Conservation (phyloP, 2,113 vertebrate species). For the Thamnophis sirtalis region DNA sequence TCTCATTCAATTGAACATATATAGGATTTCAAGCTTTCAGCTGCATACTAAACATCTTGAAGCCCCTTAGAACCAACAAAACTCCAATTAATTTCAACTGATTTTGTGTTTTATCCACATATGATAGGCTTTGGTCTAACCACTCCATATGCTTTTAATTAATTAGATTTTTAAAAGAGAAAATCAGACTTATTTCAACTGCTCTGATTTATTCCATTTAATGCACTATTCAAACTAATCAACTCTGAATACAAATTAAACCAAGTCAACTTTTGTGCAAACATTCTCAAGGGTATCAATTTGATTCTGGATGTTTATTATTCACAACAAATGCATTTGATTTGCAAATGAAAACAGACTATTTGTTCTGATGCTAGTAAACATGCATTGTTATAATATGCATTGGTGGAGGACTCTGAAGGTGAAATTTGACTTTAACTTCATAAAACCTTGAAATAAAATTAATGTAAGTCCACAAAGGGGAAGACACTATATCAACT, state of each 20-base stretch:
- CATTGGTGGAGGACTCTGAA: background rate
- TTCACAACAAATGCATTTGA: background rate
- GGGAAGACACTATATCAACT: background rate
- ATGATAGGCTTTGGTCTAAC: background rate
- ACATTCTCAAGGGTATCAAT: background rate
- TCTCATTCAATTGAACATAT: background rate
- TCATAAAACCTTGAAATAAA: background rate
- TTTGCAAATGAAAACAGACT: background rate
- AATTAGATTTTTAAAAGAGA: background rate
- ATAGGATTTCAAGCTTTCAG: background rate
- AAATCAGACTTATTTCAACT: constrained; percentile 3
- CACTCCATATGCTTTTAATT: background rate
- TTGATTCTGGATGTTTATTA: background rate
- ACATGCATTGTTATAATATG: background rate
- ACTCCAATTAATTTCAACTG: background rate
- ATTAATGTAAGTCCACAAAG: background rate
- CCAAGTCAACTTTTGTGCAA: background rate
- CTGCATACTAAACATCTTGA: background rate
- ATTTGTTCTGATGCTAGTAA: constrained; percentile 10
- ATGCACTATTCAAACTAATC: background rate
- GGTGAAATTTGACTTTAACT: background rate
- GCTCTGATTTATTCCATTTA: constrained; percentile 4
- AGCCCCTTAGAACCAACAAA: background rate
- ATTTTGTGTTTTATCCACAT: background rate
- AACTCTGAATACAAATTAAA: constrained; percentile 12